These are phyloP conservation scores for Euplagia quadripunctaria DNA, from an alignment of 2,888 invertebrate genomes.

Conservation along the genomic window DNA sequence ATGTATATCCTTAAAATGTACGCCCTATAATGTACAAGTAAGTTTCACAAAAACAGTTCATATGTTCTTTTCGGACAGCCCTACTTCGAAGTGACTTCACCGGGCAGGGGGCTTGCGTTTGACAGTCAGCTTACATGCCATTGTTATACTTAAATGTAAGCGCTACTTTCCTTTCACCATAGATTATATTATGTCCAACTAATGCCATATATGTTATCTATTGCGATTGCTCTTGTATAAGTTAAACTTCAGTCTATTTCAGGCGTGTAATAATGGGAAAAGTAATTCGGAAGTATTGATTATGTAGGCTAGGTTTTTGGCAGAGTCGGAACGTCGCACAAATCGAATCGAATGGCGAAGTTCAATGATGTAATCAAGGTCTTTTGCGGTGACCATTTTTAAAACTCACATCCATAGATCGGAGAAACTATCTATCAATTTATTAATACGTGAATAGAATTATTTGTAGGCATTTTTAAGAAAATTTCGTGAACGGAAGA, in stretches of 20 bases:
- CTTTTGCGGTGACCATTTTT: background rate
- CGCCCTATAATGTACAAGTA: background rate
- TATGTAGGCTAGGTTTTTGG: background rate
- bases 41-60: background rate
- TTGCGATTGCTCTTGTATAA: conserved; percentile 33
- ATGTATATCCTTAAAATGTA: background rate
- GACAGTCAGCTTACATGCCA: conserved; percentile 43
- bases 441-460: background rate
- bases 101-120: conserved; percentile 30
- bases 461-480: too few species aligned
- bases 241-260: background rate
- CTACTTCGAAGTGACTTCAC: conserved; percentile 24
- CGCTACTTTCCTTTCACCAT: conserved; percentile 43
- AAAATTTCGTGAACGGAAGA: background rate
- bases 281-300: conserved; percentile 1
- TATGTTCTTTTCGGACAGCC: conserved; percentile 31
- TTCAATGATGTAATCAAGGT: background rate
- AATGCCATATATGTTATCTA: conserved; percentile 44
- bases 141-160: conserved; percentile 40
- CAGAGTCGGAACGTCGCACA: background rate
- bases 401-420: background rate
- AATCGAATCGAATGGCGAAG: background rate
- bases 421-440: background rate
- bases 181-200: conserved; percentile 41
- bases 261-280: background rate